Base-by-base conservation (phyloP, 2,797 vertebrate species). In the Eospalax fontanierii region DNA sequence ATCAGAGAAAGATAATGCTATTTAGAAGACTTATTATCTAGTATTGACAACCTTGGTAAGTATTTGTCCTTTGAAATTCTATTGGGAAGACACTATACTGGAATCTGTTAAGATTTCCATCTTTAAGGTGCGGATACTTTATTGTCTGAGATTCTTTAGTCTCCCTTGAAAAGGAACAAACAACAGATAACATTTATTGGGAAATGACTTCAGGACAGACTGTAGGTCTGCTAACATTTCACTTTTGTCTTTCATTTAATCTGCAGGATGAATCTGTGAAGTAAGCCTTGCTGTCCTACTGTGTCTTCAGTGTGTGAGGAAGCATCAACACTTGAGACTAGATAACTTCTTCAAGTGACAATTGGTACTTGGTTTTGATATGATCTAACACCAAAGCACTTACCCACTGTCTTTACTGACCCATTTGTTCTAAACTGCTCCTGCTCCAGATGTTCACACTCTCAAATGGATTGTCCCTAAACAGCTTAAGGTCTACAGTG, bases 381-480 rank as follows among this genome's bases (percentile, higher is more conserved):
- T 85, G 30, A 33, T 54, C 21, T 18, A 63, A 33, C 54, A 33
- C 50, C 63, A 82, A 74, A 88, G 33, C 59, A 54, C 9, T 70
- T 61, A 66, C 33, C 24, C 24, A 65, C 26, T 83, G 0, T 68
- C 61, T 66, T 87, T 76, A 30, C 11, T 38, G 30, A 22, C 24
- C 59, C 33, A 28, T 82, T 24, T 40, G 21, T 63, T 91, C 9
- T 75, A 84, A 86, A 46, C 84, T 91, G 87, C 90, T 83, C 89
- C 43, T 43, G 54, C 61, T 40, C 46, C n/a, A 43, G 87, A 81
- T 95, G 74, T 91, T 94, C 91, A 74, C 94, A 89, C 85, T 96
- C 76, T 96, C 95, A 97, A 97, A 93, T 92, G 95, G 95, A 96
- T 90, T 46, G 35, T 82, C 57, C 0, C 15, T 84, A 82, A 80